A percentile compares a stretch with the other conserved stretches of the same genome.
Evolutionary conservation across 2,797 vertebrate species (phyloP).

Genomic region (Chelmon rostratus): DNA sequence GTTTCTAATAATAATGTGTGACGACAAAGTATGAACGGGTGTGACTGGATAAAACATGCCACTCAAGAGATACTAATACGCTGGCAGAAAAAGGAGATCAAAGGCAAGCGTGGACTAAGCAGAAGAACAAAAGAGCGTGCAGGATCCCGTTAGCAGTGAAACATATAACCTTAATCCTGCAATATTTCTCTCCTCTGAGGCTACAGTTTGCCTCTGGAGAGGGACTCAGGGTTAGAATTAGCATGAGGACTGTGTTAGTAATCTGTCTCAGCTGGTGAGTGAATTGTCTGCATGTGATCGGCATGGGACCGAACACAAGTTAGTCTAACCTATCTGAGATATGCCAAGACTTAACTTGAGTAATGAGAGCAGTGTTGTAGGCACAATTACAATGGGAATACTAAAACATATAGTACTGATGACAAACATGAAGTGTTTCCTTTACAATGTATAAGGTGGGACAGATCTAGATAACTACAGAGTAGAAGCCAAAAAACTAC

Average conservation of each 20-base stretch:
- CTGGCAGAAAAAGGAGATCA: constrained; percentile 1
- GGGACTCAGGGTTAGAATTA: constrained; percentile 7
- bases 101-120: constrained; percentile 31
- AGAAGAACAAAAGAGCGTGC: constrained; percentile 10
- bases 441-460: background rate
- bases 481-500: background rate
- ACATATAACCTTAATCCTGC: constrained; percentile 6
- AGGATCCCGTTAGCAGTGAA: background rate
- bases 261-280: constrained; percentile 12
- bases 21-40: background rate
- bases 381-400: constrained; percentile 7
- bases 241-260: background rate
- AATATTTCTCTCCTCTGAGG: background rate
- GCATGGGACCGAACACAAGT: background rate
- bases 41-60: constrained; percentile 19
- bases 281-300: constrained; percentile 9
- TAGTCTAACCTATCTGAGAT: background rate
- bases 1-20: constrained; percentile 1
- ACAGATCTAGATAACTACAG: background rate
- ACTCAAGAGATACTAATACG: background rate
- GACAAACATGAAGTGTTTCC: constrained; percentile 12
- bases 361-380: background rate
- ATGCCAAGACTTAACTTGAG: background rate
- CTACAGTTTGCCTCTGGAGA: background rate
- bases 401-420: constrained; percentile 12